Conservation (phyloP, 2,888 invertebrate genomes). For the Cataglyphis rosenhaueri region DNA sequence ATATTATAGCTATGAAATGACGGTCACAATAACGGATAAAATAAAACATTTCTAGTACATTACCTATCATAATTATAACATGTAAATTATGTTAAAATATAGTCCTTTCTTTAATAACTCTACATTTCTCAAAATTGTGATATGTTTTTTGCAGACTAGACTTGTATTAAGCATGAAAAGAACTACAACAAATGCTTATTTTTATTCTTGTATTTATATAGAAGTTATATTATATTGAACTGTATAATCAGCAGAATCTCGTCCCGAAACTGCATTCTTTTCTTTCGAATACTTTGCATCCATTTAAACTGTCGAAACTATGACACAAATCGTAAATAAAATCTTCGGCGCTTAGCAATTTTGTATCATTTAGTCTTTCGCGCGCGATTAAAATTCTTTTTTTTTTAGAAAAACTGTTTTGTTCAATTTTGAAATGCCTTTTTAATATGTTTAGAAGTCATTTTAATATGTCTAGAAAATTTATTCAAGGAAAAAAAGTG, state of each 20-base stretch:
- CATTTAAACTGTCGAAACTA: not conserved
- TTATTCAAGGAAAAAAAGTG: not conserved
- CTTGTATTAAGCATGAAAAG: too few species aligned
- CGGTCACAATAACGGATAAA: not conserved
- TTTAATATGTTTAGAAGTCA: not conserved
- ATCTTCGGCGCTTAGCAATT: slow-evolving; percentile 1
- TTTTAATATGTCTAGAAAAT: not conserved
- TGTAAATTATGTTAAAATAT: too few species aligned
- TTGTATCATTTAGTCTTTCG: not conserved
- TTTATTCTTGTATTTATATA: too few species aligned
- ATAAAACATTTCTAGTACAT: too few species aligned
- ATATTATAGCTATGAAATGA: not conserved
- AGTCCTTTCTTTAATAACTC: too few species aligned
- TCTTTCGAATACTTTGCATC: not conserved
- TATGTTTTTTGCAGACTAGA: too few species aligned
- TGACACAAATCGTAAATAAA: slow-evolving; percentile 10
- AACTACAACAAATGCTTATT: too few species aligned
- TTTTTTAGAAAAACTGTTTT: slow-evolving; percentile 18
- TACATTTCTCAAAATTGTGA: too few species aligned
- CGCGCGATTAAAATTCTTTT: not conserved
- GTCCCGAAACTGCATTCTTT: not conserved
- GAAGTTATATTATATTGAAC: too few species aligned
- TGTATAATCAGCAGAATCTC: too few species aligned
- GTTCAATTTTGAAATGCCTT: slow-evolving; percentile 5
- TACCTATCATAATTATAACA: too few species aligned